Evolutionary conservation across 2,113 vertebrate genomes (phyloP), one percentile per base, ranked within the genome.

Genomic region (Mola mola): DNA sequence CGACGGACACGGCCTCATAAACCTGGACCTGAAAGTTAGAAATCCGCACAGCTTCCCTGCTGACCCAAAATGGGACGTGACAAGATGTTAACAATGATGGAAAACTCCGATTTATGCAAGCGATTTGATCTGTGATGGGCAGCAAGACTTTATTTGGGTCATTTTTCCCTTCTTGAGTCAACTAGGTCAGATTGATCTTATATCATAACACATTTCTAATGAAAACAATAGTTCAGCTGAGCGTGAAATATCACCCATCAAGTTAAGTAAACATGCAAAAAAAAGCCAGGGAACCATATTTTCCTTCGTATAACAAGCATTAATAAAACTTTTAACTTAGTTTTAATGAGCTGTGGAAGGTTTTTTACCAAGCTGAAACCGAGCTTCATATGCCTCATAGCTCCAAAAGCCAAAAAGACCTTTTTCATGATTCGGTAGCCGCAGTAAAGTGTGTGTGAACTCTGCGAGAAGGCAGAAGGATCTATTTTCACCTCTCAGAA

Each of bases 401-500:
- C 53, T 72, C 65, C 52, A 53, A 49, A 56, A 9, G 28, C 57
- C 46, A 57, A 34, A 65, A 62, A 67, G 52, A 81, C 50, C 59
- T 69, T 76, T 82, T 77, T 80, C 63, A 80, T 70, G 66, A 77
- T 76, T 78, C 59, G 28, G 43, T 48, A n/a, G 75, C 75, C 49
- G 60, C 67, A 83, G 63, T 52, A 70, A 75, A 79, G 52, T 10
- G 66, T 53, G 42, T 82, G 56, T 84, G 82, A 84, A 87, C 84
- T 82, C 70, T 48, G 76, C 13, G 46, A 82, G 82, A 38, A 81
- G 66, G 81, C 81, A 82, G 85, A 62, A 81, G 82, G 79, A 83
- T 87, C 80, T 85, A 79, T 83, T 87, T 85, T 65, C 82, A 81
- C 82, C 80, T 79, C 75, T 83, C 42, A 85, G 82, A 83, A 81